phyloP scores from a whole-genome alignment of 2,888 invertebrate species.

The Philopedon plagiatum region DNA sequence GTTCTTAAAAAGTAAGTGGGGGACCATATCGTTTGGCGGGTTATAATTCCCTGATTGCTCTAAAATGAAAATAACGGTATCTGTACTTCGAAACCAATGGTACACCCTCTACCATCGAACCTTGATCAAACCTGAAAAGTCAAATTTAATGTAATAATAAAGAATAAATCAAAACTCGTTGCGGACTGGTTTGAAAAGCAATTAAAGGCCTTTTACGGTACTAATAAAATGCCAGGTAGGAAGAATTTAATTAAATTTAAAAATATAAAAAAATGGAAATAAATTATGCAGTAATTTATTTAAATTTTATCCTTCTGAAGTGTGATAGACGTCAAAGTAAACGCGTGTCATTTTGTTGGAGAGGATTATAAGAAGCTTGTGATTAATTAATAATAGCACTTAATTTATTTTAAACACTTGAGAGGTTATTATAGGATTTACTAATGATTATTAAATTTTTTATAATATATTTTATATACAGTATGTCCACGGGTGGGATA shows the following conservation, averaged over 20 bases:
- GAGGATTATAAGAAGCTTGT: background rate
- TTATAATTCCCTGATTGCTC: too few species aligned
- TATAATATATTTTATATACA: too few species aligned
- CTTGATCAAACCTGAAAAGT: too few species aligned
- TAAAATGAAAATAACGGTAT: too few species aligned
- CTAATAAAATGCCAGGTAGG: conserved; percentile 18
- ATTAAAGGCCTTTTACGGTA: conserved; percentile 6
- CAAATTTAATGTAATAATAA: background rate
- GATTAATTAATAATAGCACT: background rate
- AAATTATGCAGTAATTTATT: background rate
- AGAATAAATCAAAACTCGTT: background rate
- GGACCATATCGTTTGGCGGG: too few species aligned
- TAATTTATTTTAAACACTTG: too few species aligned
- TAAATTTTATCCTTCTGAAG: background rate
- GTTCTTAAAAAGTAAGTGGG: too few species aligned
- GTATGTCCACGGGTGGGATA: too few species aligned
- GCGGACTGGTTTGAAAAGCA: conserved; percentile 10
- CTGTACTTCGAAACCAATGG: too few species aligned
- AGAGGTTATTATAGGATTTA: too few species aligned
- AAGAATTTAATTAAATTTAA: background rate
- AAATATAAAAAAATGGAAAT: background rate
- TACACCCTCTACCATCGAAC: too few species aligned
- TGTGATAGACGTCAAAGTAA: background rate
- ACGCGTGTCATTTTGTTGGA: background rate
- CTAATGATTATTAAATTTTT: too few species aligned